These are phyloP conservation scores for Thamnophis sirtalis DNA, from an alignment of 2,113 vertebrate species.

Conservation along the genomic window DNA sequence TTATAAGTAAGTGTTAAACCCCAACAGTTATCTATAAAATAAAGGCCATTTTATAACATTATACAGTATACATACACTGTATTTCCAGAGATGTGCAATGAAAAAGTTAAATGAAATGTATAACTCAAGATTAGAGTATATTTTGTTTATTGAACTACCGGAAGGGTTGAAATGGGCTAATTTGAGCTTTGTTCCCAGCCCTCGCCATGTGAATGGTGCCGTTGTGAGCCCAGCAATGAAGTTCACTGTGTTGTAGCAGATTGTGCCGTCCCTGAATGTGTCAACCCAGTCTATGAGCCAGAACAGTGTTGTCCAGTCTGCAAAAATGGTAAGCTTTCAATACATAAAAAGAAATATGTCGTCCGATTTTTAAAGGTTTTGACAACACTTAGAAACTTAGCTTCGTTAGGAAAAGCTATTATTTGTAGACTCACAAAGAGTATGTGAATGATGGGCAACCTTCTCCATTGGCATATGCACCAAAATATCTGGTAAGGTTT, in stretches of 20 bases:
- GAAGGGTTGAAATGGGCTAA: conserved; percentile 68
- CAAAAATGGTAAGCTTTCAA: conserved; percentile 92
- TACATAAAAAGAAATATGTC: conserved; percentile 37
- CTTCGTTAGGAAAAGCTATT: background rate
- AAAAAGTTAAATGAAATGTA: conserved; percentile 43
- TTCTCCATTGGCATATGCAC: background rate
- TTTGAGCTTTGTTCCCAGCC: conserved; percentile 80
- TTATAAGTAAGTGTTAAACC: background rate
- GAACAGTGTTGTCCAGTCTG: conserved; percentile 99
- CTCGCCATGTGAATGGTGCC: conserved; percentile 95
- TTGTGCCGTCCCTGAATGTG: conserved; percentile 97
- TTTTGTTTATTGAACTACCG: conserved; percentile 60
- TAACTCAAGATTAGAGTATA: conserved; percentile 66
- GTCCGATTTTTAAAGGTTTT: background rate
- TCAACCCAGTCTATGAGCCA: conserved; percentile 98
- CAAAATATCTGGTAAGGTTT: background rate
- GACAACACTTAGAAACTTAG: background rate
- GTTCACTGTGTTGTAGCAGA: conserved; percentile 99
- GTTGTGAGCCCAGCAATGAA: conserved; percentile 99
- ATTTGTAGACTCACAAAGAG: background rate
- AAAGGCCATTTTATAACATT: background rate
- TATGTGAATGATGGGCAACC: background rate
- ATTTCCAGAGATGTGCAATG: conserved; percentile 28
- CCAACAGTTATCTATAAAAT: fast-evolving
- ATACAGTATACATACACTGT: background rate